Evolutionary conservation across 2,113 vertebrate genomes (phyloP).

Genomic region (Empidonax alnorum): DNA sequence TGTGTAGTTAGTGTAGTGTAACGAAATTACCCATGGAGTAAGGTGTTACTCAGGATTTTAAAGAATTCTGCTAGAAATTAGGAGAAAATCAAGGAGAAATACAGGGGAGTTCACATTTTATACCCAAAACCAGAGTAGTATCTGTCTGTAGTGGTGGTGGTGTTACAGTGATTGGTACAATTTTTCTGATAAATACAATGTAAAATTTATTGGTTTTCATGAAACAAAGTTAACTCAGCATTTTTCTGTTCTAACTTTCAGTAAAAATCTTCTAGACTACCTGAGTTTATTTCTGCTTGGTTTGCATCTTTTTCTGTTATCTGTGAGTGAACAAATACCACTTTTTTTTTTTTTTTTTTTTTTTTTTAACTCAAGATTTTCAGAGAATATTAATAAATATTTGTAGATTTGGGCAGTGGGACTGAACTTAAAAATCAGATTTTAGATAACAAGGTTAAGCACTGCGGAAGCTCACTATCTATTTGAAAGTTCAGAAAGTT

Average conservation of each 20-base stretch:
- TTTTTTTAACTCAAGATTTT: neutral
- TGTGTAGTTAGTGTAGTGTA: neutral
- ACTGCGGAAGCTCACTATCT: neutral
- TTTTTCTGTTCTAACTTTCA: neutral
- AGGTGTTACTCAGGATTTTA: neutral
- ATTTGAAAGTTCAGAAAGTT: neutral
- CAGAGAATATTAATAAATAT: neutral
- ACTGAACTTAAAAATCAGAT: neutral
- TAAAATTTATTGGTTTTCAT: neutral
- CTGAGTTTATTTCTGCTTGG: neutral
- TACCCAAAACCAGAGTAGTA: neutral
- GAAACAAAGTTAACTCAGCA: neutral
- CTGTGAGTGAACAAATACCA: neutral
- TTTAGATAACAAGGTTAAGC: neutral
- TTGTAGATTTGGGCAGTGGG: neutral
- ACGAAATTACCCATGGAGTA: fast-evolving
- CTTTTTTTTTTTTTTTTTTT: no score
- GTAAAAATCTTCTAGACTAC: neutral
- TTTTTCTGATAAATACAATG: neutral
- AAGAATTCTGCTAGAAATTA: neutral
- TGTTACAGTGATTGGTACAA: neutral
- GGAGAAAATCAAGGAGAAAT: neutral
- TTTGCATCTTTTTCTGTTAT: neutral
- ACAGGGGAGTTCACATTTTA: neutral
- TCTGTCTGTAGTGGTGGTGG: neutral